Conservation (phyloP, 2,797 vertebrate species). For the Microcaecilia unicolor region DNA sequence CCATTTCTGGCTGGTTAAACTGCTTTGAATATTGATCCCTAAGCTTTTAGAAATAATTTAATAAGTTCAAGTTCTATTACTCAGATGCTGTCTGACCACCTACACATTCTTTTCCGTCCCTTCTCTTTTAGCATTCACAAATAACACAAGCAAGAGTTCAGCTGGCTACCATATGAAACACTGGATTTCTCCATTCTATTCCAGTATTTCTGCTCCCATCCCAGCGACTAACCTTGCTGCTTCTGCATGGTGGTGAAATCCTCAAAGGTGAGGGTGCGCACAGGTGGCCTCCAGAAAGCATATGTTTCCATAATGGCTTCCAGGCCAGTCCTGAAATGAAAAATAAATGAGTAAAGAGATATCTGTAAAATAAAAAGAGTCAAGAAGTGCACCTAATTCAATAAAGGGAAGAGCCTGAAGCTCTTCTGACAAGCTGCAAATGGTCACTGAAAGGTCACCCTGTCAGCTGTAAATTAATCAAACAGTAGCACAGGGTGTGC, state of each 20-base stretch:
- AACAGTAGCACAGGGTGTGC: no score
- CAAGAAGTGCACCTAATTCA: background rate
- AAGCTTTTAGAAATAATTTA: no score
- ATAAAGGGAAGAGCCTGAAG: slow-evolving; percentile 1
- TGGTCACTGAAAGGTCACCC: background rate
- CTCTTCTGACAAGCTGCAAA: slow-evolving; percentile 2
- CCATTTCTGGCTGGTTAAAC: no score
- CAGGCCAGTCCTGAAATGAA: slow-evolving; percentile 75
- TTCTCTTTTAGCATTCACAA: background rate
- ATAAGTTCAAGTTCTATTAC: no score
- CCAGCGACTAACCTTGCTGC: slow-evolving; percentile 76
- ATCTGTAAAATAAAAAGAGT: no score
- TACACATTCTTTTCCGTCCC: no score
- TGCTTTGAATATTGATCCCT: no score
- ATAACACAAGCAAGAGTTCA: background rate
- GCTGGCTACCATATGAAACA: fast-evolving
- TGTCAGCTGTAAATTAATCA: slow-evolving; percentile 6
- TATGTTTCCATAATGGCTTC: slow-evolving; percentile 99
- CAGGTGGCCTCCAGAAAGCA: slow-evolving; percentile 95
- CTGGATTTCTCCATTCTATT: background rate
- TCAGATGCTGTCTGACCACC: no score
- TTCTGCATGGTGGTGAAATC: slow-evolving; percentile 98
- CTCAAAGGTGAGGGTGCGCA: slow-evolving; percentile 93
- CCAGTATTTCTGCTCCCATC: background rate
- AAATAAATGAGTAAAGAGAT: slow-evolving; percentile 8